Percentiles rank a stretch among this genome's conserved stretches.
Evolutionary conservation across 1,140 invertebrate genomes (phyloP).

Genomic region (Trachymyrmex cornetzi): DNA sequence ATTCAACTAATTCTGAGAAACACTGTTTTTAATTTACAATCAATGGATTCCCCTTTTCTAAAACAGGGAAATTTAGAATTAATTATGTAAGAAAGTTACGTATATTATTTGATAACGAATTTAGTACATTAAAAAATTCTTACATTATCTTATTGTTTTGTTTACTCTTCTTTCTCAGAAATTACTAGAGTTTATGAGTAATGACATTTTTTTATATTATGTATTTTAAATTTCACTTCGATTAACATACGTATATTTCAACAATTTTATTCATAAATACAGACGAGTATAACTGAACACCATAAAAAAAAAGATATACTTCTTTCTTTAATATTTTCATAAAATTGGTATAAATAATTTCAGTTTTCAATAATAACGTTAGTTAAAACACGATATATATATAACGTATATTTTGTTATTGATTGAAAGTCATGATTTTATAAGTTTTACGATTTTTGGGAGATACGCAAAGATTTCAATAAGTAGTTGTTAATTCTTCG

Average conservation of each 20-base stretch:
- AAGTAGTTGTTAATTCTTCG: background rate
- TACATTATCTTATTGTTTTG: background rate
- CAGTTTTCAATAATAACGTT: background rate
- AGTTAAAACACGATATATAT: background rate
- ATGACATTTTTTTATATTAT: background rate
- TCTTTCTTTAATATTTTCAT: background rate
- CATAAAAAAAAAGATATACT: background rate
- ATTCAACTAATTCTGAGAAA: conserved; percentile 17
- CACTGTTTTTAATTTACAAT: background rate
- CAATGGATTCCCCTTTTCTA: background rate
- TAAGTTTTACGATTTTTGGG: background rate
- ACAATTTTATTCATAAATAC: background rate
- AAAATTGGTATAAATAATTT: conserved; percentile 13
- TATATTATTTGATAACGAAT: background rate
- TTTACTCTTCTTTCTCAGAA: background rate
- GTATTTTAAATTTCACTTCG: background rate
- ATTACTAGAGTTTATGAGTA: background rate
- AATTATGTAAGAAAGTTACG: background rate
- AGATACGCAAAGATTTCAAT: background rate
- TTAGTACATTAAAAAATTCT: background rate
- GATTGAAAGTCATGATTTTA: background rate
- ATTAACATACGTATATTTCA: background rate
- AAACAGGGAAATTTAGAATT: background rate
- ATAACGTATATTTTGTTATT: no score
- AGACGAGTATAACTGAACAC: background rate